phyloP scores from a whole-genome alignment of 2,797 vertebrate species.

The Simalia tracyae region DNA sequence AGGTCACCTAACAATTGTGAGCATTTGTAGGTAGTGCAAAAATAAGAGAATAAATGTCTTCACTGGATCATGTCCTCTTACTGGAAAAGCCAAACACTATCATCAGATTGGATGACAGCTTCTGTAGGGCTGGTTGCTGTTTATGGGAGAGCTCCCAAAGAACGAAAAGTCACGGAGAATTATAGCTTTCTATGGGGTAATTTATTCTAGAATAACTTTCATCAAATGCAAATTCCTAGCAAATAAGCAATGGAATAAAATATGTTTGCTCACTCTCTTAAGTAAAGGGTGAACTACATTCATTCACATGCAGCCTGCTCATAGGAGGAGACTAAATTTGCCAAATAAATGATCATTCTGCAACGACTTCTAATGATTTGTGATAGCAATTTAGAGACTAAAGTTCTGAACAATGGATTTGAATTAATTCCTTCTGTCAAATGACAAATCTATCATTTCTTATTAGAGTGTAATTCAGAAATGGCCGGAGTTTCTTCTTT shows the following conservation, averaged over 20 bases:
- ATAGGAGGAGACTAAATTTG: background rate
- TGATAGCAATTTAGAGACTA: conserved; percentile 51
- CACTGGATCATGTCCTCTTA: background rate
- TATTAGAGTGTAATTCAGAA: conserved; percentile 9
- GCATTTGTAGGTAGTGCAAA: conserved; percentile 35
- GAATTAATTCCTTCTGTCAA: conserved; percentile 55
- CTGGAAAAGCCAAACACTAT: background rate
- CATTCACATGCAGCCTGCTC: conserved; percentile 23
- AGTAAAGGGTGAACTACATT: background rate
- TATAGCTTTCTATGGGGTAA: background rate
- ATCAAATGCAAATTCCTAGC: conserved; percentile 21
- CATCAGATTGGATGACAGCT: conserved; percentile 32
- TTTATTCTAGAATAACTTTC: conserved; percentile 6
- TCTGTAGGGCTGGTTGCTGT: conserved; percentile 15
- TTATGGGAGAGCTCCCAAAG: background rate
- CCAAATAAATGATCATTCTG: conserved; percentile 16
- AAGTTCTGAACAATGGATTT: conserved; percentile 59
- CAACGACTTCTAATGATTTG: conserved; percentile 48
- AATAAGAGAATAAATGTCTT: background rate
- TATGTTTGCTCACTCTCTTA: conserved; percentile 25
- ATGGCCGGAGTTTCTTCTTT: conserved; percentile 15
- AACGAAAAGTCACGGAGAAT: conserved; percentile 11
- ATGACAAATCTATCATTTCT: conserved; percentile 34
- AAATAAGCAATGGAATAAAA: conserved; percentile 18
- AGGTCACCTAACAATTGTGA: conserved; percentile 21